Evolutionary conservation across 2,888 invertebrate genomes (phyloP), one percentile per base, ranked within the genome.

Genomic region (Scrobipalpa costella): DNA sequence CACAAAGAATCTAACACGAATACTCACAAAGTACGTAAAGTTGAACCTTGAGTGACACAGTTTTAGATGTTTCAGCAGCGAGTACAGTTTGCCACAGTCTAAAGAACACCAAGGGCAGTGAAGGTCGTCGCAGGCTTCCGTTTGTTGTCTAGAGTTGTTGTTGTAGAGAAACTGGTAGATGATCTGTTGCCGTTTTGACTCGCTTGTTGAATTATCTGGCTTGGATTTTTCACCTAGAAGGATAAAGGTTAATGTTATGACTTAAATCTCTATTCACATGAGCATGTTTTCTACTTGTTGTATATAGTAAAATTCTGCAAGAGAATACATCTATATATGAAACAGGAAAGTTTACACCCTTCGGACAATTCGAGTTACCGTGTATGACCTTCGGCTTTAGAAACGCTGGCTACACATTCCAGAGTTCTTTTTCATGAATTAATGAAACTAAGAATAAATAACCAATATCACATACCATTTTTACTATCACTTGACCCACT

Each of bases 41-140:
- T 96, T 96, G 85, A 98, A 98, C 73, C 99, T 93, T 2, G 97
- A 96, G 88, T 99, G 99, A 81, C 98, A 98, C 55, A 98, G 90
- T 83, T 98, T 98, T 63, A 99, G 93, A 84, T 99, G 99, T 82
- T 98, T 98, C 47, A 99, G 93, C 69, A 99, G 90, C 0, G 97
- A 96, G 86, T 98, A 98, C 21, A 99, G 92, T 40, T 95, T 93
- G 62, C 95, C 94, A 76, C 98, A 98, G 86, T 98, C 96, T 19
- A 98, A 90, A 7, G 96, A 96, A 83, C 99, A 99, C 98, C 98
- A 99, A 0, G 99, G 98, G 81, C 99, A 99, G 79, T 96, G 96
- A 61, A 98, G 93, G 89, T 98, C 98, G 77, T 97, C 96, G 68
- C 97, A 96, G 9, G 98, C 97, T 86, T 98, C 98, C 0, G 98